These are phyloP conservation scores for Isaurus tuberculatus DNA, from an alignment of 92 coral and sea anemone species.

Conservation along the genomic window DNA sequence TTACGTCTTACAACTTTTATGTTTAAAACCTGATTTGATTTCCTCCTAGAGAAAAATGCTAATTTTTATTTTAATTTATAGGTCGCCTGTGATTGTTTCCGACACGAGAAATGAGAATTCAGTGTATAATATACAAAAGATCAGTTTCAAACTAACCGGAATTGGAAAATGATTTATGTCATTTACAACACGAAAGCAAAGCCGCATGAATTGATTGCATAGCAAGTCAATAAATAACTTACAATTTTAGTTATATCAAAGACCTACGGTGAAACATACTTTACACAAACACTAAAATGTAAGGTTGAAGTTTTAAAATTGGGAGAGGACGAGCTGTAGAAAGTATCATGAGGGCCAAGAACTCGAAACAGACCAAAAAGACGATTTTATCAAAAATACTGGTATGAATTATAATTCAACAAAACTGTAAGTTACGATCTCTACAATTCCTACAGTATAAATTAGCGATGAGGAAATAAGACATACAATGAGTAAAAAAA, in stretches of 20 bases:
- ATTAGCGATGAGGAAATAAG: constrained; percentile 30
- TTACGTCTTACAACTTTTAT: neutral
- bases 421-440: neutral
- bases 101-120: neutral
- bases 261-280: neutral
- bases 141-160: constrained; percentile 6
- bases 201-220: constrained; percentile 14
- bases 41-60: neutral
- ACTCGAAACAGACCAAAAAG: too few species aligned
- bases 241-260: neutral
- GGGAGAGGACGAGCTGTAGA: neutral
- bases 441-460: neutral
- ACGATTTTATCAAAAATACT: neutral
- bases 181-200: constrained; percentile 1
- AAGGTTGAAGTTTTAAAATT: neutral
- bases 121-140: constrained; percentile 13
- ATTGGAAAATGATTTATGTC: neutral
- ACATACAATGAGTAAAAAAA: neutral
- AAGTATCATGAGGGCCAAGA: too few species aligned
- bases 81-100: neutral
- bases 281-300: neutral
- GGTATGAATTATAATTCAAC: neutral
- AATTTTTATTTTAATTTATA: neutral
- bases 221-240: constrained; percentile 12
- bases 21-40: neutral